Evolutionary conservation across 2,113 vertebrate species (phyloP).

Genomic region (Alligator sinensis): DNA sequence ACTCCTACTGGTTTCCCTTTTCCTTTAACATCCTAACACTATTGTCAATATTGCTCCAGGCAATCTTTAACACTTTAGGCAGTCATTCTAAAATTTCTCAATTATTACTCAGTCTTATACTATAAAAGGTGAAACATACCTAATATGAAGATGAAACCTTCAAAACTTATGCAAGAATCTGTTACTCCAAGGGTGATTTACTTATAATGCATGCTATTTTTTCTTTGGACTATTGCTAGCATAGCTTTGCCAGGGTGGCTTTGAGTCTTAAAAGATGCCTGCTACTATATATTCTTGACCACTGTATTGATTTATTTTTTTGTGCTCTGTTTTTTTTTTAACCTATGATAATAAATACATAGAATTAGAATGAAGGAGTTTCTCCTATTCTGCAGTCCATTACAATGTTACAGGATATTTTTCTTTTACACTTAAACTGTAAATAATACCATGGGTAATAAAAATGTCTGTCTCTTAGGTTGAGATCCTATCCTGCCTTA

Average conservation of each 20-base stretch:
- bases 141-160: not conserved
- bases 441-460: not conserved
- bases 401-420: not conserved
- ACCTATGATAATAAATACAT: not conserved
- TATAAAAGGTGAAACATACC: too few species aligned
- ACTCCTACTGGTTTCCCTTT: not conserved
- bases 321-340: not conserved
- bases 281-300: not conserved
- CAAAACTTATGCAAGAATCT: not conserved
- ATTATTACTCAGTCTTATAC: not conserved
- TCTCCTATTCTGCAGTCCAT: not conserved
- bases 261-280: not conserved
- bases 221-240: not conserved
- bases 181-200: not conserved
- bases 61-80: not conserved
- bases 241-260: not conserved
- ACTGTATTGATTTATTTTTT: too few species aligned
- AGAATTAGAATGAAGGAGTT: not conserved
- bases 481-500: too few species aligned
- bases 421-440: not conserved
- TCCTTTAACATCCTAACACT: not conserved
- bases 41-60: not conserved
- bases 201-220: not conserved
- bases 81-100: not conserved
- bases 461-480: too few species aligned